phyloP scores from a whole-genome alignment of 2,113 vertebrate species.

The Ursus arctos region DNA sequence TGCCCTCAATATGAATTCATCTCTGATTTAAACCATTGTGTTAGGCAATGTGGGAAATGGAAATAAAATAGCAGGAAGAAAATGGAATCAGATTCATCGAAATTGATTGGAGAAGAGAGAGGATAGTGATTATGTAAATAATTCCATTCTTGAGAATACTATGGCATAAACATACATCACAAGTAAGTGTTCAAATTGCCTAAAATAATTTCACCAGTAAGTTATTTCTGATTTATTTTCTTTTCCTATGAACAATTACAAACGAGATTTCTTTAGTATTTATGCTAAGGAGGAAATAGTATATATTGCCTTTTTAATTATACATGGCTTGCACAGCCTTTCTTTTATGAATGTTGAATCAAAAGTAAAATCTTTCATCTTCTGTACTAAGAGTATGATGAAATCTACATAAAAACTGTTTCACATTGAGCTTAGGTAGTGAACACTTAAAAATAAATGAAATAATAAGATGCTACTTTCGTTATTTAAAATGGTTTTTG shows the following conservation, averaged over 20 bases:
- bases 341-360: background rate
- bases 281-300: background rate
- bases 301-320: background rate
- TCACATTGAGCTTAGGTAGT: background rate
- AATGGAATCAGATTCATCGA: background rate
- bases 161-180: background rate
- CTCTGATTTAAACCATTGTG: background rate
- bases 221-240: conserved; percentile 20
- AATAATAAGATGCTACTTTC: background rate
- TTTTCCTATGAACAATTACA: background rate
- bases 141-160: conserved; percentile 18
- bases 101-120: background rate
- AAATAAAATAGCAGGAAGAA: conserved; percentile 46
- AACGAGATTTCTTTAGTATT: background rate
- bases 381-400: background rate
- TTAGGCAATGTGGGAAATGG: background rate
- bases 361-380: conserved; percentile 21
- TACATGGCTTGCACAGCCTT: background rate
- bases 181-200: conserved; percentile 7
- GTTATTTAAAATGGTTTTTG: background rate
- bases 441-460: background rate
- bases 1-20: background rate
- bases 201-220: conserved; percentile 36
- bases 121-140: background rate
- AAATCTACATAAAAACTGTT: background rate